phyloP scores from a whole-genome alignment of 2,888 invertebrate species.

The Argynnis bischoffii region DNA sequence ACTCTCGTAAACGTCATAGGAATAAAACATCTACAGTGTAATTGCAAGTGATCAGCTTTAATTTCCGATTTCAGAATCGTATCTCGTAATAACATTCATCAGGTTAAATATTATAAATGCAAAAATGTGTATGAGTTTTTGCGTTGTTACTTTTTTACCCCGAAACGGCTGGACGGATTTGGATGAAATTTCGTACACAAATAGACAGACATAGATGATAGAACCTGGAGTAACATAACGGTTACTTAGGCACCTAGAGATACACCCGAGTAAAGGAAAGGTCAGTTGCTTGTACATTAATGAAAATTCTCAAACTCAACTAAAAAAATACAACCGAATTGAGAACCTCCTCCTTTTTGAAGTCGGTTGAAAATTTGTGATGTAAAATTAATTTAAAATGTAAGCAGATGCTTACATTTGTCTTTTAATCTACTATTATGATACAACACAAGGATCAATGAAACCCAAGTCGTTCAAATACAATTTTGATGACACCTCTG shows the following conservation, averaged over 20 bases:
- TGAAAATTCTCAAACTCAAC: too few relatives aligned
- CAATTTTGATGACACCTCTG: conserved; percentile 16
- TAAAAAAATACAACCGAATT: too few relatives aligned
- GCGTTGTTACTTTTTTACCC: not conserved
- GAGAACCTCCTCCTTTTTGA: too few relatives aligned
- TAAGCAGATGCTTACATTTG: too few relatives aligned
- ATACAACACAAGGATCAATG: conserved; percentile 33
- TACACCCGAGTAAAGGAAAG: too few relatives aligned
- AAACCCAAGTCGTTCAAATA: conserved; percentile 29
- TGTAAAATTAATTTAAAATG: too few relatives aligned
- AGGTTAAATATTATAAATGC: not conserved
- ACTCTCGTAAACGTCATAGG: too few relatives aligned
- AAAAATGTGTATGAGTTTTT: not conserved
- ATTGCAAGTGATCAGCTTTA: too few relatives aligned
- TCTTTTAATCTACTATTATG: conserved; percentile 5
- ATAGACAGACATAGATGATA: not conserved
- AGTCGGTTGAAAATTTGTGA: too few relatives aligned
- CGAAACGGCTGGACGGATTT: not conserved
- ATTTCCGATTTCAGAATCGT: too few relatives aligned
- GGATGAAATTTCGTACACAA: not conserved
- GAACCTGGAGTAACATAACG: not conserved
- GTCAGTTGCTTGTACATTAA: too few relatives aligned
- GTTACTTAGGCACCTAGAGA: not conserved
- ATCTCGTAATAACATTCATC: not conserved
- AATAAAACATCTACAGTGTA: too few relatives aligned